Percentiles rank a stretch among this genome's conserved stretches.
Conservation (phyloP, 1,140 invertebrate species). For the Drosophila pectinifera region DNA sequence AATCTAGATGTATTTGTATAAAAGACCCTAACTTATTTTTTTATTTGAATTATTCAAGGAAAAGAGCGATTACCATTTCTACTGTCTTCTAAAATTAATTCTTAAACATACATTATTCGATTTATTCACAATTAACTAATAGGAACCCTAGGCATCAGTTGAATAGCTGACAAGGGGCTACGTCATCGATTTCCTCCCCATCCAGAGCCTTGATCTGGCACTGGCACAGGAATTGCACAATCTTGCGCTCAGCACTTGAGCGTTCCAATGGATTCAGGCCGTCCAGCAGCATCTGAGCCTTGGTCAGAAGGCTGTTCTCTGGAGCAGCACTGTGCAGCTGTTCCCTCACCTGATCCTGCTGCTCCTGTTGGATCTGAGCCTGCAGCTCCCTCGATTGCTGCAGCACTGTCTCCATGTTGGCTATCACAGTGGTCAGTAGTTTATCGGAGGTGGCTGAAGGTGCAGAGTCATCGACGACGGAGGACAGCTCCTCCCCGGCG, state of each 20-base stretch:
- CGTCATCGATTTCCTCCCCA: constrained; percentile 73
- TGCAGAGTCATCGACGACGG: background rate
- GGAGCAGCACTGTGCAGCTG: constrained; percentile 1
- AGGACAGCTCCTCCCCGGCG: background rate
- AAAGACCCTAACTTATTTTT: too few relatives aligned
- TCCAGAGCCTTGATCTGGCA: constrained; percentile 77
- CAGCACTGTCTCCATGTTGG: constrained; percentile 74
- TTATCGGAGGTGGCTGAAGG: constrained; percentile 45
- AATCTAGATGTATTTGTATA: background rate
- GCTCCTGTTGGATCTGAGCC: constrained; percentile 34
- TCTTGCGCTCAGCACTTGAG: constrained; percentile 66
- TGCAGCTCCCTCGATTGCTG: constrained; percentile 67
- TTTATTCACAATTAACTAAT: background rate
- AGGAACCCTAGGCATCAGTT: constrained; percentile 21
- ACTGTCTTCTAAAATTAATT: too few relatives aligned
- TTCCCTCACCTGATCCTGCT: constrained; percentile 44
- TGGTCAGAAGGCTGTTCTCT: constrained; percentile 48
- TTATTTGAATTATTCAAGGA: too few relatives aligned
- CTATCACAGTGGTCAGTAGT: constrained; percentile 59
- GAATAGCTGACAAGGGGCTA: constrained; percentile 51
- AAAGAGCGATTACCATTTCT: too few relatives aligned
- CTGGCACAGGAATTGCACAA: constrained; percentile 76
- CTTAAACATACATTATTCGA: background rate
- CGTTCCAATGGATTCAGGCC: constrained; percentile 52
- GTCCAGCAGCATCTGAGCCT: constrained; percentile 72